Conservation (phyloP, 2,113 vertebrate genomes). For the Oplegnathus fasciatus region DNA sequence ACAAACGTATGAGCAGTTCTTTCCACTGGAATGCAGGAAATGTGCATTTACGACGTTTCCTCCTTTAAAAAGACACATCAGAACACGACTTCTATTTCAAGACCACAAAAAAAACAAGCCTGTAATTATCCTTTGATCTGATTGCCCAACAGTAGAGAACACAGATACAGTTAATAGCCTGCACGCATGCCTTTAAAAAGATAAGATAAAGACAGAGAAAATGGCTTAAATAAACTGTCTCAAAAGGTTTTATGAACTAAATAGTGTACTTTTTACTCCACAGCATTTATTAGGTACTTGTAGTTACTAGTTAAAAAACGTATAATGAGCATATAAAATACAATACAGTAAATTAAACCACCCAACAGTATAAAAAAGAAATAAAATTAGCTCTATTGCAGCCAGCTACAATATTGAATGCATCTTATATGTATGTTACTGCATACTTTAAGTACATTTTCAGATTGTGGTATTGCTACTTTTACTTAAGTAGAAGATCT, state of each 20-base stretch:
- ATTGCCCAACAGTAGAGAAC: conserved; percentile 5
- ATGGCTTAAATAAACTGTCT: not conserved
- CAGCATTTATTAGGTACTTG: no score
- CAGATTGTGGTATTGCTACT: no score
- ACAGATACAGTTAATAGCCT: conserved; percentile 19
- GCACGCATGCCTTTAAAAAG: conserved; percentile 3
- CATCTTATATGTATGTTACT: no score
- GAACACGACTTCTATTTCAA: not conserved
- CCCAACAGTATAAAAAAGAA: no score
- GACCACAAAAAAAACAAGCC: conserved; percentile 1
- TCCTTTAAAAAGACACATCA: conserved; percentile 28
- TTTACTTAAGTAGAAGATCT: no score
- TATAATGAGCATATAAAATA: no score
- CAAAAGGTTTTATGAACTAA: not conserved
- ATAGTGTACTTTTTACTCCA: no score
- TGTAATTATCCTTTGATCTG: conserved; percentile 51
- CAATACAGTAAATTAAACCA: no score
- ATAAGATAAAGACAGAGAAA: conserved; percentile 11
- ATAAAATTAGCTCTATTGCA: no score
- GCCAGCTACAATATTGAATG: no score
- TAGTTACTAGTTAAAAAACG: no score
- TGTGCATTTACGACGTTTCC: conserved; percentile 49
- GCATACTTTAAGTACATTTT: no score
- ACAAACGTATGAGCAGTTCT: not conserved
- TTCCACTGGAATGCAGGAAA: conserved; percentile 58